phyloP scores from a whole-genome alignment of 2,797 vertebrate genomes.

The Phrynocephalus forsythii region DNA sequence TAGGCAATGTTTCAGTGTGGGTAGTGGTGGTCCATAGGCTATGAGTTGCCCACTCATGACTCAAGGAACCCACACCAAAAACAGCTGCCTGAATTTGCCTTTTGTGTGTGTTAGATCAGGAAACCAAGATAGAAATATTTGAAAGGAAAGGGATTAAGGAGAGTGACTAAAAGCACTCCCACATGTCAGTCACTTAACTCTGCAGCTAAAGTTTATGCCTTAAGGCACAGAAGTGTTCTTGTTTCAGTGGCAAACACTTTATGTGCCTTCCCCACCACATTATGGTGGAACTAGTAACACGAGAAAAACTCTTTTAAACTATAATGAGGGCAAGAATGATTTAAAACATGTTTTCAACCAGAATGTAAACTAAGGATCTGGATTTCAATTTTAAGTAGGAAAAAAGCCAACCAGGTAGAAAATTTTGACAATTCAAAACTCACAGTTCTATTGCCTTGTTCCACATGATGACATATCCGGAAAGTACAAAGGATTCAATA shows the following conservation, averaged over 20 bases:
- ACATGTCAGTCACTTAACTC: neutral
- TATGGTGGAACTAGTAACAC: neutral
- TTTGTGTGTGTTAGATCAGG: neutral
- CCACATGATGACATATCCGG: constrained; percentile 99
- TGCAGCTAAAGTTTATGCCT: neutral
- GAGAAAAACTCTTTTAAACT: neutral
- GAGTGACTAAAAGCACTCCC: neutral
- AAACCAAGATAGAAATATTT: neutral
- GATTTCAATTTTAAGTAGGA: neutral
- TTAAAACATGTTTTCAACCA: neutral
- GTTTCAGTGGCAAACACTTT: neutral
- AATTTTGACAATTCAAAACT: constrained; percentile 73
- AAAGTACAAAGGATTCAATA: constrained; percentile 96
- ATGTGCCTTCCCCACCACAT: neutral
- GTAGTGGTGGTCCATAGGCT: neutral
- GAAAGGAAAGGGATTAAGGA: neutral
- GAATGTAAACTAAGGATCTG: neutral
- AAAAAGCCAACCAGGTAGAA: constrained; percentile 4
- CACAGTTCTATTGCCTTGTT: constrained; percentile 99
- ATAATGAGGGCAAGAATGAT: neutral
- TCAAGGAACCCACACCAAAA: neutral
- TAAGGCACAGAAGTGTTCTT: neutral
- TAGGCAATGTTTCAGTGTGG: no score
- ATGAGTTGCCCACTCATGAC: neutral
- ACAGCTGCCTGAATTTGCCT: neutral